phyloP scores from a whole-genome alignment of 2,113 vertebrate species.

The Pristiophorus japonicus region DNA sequence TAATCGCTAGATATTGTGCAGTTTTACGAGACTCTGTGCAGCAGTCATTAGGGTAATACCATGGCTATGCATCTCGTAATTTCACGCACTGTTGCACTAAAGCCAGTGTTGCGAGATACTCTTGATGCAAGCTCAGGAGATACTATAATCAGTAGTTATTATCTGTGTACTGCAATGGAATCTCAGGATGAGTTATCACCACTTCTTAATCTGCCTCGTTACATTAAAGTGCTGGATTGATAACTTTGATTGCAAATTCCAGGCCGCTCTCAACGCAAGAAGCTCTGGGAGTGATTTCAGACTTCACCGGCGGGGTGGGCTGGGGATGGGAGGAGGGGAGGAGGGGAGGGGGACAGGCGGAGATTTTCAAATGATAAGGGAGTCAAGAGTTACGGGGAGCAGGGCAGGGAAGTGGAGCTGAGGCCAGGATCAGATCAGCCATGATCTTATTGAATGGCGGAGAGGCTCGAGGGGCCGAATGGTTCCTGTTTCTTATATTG shows the following conservation, averaged over 20 bases:
- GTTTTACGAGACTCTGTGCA: background rate
- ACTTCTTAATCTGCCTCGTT: background rate
- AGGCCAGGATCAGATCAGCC: too few species aligned
- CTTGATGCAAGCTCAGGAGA: background rate
- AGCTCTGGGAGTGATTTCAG: background rate
- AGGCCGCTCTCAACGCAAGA: background rate
- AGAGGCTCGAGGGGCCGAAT: too few species aligned
- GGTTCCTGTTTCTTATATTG: too few species aligned
- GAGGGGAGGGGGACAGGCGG: too few species aligned
- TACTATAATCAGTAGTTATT: background rate
- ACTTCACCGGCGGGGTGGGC: too few species aligned
- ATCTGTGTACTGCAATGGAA: background rate
- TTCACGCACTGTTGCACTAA: background rate
- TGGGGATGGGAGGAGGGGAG: too few species aligned
- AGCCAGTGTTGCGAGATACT: background rate
- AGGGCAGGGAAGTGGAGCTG: too few species aligned
- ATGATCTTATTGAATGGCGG: too few species aligned
- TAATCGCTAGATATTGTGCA: background rate
- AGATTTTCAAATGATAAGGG: too few species aligned
- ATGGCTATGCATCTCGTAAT: background rate
- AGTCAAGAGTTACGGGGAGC: too few species aligned
- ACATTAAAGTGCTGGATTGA: too few species aligned
- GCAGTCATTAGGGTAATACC: constrained; percentile 2
- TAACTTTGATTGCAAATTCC: background rate
- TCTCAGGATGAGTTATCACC: background rate